Evolutionary conservation across 2,888 invertebrate species (phyloP).

Genomic region (Mythimna vitellina): DNA sequence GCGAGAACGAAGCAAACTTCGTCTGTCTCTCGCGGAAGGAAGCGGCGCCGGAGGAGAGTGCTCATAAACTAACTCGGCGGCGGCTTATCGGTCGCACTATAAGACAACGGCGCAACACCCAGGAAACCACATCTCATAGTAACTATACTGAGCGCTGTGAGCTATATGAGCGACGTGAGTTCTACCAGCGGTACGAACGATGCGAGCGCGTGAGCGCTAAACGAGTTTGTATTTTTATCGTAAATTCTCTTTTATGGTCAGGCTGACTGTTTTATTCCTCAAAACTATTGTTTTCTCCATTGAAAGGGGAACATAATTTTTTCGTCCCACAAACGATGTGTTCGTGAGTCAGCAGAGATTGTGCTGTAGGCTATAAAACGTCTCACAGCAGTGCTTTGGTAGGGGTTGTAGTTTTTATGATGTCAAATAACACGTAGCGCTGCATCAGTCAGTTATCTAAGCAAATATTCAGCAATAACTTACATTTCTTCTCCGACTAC

Average conservation of each 20-base stretch:
- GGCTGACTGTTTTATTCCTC: constrained; percentile 28
- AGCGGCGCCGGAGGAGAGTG: constrained; percentile 4
- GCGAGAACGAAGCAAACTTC: neutral
- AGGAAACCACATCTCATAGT: neutral
- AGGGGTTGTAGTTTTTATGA: neutral
- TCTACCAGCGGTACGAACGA: neutral
- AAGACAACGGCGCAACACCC: neutral
- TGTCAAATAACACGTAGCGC: neutral
- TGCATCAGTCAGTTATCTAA: neutral
- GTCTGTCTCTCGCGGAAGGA: neutral
- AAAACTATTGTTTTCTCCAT: constrained; percentile 27
- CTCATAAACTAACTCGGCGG: neutral
- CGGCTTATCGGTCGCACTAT: neutral
- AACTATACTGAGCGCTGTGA: neutral
- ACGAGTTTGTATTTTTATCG: constrained; percentile 16
- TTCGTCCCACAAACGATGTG: neutral
- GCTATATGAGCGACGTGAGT: neutral
- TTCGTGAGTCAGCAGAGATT: neutral
- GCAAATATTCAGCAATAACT: neutral
- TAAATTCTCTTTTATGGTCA: constrained; percentile 30
- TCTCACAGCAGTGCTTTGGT: neutral
- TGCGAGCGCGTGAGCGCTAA: neutral
- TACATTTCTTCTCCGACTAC: neutral
- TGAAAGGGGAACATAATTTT: constrained; percentile 1
- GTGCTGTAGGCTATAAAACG: neutral